Conservation (phyloP, 1,140 invertebrate genomes). For the Acromyrmex heyeri region DNA sequence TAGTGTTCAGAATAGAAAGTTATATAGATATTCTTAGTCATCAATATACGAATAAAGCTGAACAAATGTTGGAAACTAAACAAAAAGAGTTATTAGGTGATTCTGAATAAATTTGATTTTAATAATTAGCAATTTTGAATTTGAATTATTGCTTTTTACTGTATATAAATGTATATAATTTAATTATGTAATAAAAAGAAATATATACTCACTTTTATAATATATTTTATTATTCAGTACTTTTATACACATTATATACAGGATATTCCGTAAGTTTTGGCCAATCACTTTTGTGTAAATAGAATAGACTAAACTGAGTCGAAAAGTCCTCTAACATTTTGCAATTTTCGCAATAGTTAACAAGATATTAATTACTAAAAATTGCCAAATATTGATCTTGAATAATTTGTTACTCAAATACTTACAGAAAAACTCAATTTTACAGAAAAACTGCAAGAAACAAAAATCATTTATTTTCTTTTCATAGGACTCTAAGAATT, state of each 20-base stretch:
- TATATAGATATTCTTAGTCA: constrained; percentile 90
- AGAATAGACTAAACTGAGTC: too few relatives aligned
- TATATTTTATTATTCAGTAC: background rate
- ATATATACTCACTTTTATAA: background rate
- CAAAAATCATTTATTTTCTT: too few relatives aligned
- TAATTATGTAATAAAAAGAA: constrained; percentile 17
- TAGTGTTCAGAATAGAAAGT: constrained; percentile 88
- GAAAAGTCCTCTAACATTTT: too few relatives aligned
- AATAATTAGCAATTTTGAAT: constrained; percentile 1
- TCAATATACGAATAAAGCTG: constrained; percentile 89
- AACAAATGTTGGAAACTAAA: constrained; percentile 90
- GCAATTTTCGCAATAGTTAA: too few relatives aligned
- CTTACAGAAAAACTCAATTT: too few relatives aligned
- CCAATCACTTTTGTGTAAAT: too few relatives aligned
- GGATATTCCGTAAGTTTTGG: too few relatives aligned
- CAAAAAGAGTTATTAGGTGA: constrained; percentile 91
- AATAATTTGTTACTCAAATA: too few relatives aligned
- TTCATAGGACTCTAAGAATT: too few relatives aligned
- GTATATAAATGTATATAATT: background rate
- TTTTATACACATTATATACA: background rate
- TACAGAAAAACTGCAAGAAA: too few relatives aligned
- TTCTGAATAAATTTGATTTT: constrained; percentile 42
- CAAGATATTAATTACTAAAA: too few relatives aligned
- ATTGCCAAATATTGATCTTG: too few relatives aligned
- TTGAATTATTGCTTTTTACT: background rate